Percentiles rank a stretch among this genome's conserved stretches.
Evolutionary conservation across 92 coral and sea anemone species (phyloP).

Genomic region (Palythoa heliodiscus): DNA sequence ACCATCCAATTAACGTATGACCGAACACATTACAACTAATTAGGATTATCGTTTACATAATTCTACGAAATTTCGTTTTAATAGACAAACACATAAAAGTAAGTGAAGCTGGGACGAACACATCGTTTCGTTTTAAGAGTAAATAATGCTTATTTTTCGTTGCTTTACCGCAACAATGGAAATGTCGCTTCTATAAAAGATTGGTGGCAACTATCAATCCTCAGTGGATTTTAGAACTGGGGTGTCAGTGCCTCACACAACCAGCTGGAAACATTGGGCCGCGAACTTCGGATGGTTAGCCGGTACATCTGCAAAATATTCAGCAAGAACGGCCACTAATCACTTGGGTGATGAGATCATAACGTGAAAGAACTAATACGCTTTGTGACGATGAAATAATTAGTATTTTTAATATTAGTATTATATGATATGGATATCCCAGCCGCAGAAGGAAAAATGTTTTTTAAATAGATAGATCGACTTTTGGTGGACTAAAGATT

Average conservation of each 20-base stretch:
- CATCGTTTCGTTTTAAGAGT: background rate
- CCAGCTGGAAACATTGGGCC: slow-evolving; percentile 71
- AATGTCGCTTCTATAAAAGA: slow-evolving; percentile 6
- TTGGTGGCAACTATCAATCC: background rate
- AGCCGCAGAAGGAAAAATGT: no score
- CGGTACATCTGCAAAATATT: slow-evolving; percentile 82
- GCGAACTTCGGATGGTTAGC: slow-evolving; percentile 87
- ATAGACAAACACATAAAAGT: background rate
- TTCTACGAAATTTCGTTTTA: background rate
- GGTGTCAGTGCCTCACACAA: slow-evolving; percentile 75
- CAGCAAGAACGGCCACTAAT: background rate
- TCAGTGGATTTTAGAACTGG: slow-evolving; percentile 65
- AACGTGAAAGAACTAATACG: no score
- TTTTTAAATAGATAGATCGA: no score
- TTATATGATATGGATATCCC: no score
- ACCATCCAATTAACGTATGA: background rate
- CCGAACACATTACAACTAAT: background rate
- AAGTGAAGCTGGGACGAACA: background rate
- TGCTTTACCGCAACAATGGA: background rate
- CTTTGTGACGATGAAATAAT: no score
- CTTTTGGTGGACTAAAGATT: no score
- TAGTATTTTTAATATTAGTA: no score
- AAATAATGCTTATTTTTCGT: background rate
- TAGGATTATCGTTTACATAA: background rate
- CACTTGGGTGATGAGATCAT: no score